Evolutionary conservation across 2,888 invertebrate genomes (phyloP), one percentile per base, ranked within the genome.

Genomic region (Lithophane leautieri): DNA sequence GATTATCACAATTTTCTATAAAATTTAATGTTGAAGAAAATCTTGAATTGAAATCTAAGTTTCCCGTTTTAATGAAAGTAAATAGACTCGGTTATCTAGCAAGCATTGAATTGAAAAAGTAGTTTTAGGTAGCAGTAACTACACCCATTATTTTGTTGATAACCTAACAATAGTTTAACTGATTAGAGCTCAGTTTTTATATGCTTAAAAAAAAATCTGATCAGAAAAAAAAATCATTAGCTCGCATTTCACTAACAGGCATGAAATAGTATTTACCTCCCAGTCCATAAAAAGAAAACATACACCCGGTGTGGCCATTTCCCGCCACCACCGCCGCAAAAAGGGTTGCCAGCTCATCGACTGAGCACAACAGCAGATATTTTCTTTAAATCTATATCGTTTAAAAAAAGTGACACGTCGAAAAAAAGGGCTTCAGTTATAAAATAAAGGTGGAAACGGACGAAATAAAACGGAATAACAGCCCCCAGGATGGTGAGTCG

Each of bases 341-440:
- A 83, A 82, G 80, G 80, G 82, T 79, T 75, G 70, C 79, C 72
- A 82, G 73, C 71, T 74, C 83, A 72, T 76, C 73, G 70, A 66
- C 65, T 40, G 76, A 50, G 66, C 73, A 78, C 50, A 80, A 76
- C 80, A 79, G 62, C 60, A 76, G 71, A 76, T 83, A 76, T 83
- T 83, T 83, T 83, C 68, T 71, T 83, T 83, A 83, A 63, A 83
- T 83, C 73, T 76, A 68, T 73, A 71, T 71, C 76, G 54, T 69
- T 74, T 60, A 65, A 76, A 79, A 75, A 82, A 73, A 82, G 72
- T 72, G 80, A 76, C 70, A 79, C 68, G 68, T 76, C 52, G n/a
- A 65, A 76, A 76, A 78, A 82, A 80, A 71, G 47, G 62, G 56
- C 47, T 72, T 60, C 44, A 65, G 70, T 65, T 78, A 69, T 70